Percentiles rank a stretch among this genome's conserved stretches.
These are phyloP conservation scores for Aplochiton taeniatus DNA, from an alignment of 2,797 vertebrate genomes.

Conservation along the genomic window DNA sequence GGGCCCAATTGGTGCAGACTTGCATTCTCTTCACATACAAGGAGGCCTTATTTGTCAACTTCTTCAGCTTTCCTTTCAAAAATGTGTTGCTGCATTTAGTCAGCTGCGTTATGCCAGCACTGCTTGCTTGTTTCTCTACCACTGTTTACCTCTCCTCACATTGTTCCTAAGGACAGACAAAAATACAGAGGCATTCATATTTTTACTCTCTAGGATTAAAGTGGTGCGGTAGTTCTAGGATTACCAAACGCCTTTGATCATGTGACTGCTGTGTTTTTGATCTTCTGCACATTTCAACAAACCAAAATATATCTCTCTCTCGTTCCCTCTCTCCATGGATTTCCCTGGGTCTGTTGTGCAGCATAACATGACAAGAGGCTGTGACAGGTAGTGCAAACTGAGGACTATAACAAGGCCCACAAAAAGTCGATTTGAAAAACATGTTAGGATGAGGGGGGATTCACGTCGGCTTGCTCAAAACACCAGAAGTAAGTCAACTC, in stretches of 20 bases:
- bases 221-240: conserved; percentile 73
- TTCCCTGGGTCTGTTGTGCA: conserved; percentile 57
- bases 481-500: neutral
- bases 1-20: conserved; percentile 63
- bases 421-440: conserved; percentile 46
- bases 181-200: conserved; percentile 55
- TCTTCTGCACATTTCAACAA: conserved; percentile 54
- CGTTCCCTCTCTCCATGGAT: conserved; percentile 58
- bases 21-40: conserved; percentile 68
- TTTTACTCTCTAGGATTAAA: conserved; percentile 70
- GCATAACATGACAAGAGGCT: conserved; percentile 60
- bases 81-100: conserved; percentile 58
- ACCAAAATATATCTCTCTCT: conserved; percentile 61
- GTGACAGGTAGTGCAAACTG: conserved; percentile 61
- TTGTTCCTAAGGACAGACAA: conserved; percentile 13
- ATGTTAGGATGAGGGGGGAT: conserved; percentile 24
- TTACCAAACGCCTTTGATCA: conserved; percentile 80
- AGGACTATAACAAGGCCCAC: conserved; percentile 45
- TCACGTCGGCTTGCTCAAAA: neutral
- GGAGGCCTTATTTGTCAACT: conserved; percentile 59
- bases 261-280: conserved; percentile 75
- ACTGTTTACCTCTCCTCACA: conserved; percentile 46
- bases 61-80: conserved; percentile 54
- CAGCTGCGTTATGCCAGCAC: conserved; percentile 60
- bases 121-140: conserved; percentile 54